phyloP scores from a whole-genome alignment of 2,113 vertebrate species.

The Neomonachus schauinslandi region DNA sequence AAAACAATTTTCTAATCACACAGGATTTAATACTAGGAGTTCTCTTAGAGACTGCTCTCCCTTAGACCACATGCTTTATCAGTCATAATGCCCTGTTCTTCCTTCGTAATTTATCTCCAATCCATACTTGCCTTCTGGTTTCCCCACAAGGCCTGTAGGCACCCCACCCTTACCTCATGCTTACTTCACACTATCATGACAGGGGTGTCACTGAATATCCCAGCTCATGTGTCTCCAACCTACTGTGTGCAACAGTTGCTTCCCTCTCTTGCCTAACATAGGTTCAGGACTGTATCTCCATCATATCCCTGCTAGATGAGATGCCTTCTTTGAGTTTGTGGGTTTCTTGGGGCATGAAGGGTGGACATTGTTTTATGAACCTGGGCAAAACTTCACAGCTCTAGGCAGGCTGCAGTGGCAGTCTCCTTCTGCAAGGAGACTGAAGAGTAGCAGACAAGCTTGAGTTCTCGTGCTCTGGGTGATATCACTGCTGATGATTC shows the following conservation, averaged over 20 bases:
- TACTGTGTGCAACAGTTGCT: neutral
- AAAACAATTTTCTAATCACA: constrained; percentile 5
- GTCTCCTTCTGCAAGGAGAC: neutral
- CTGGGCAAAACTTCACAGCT: neutral
- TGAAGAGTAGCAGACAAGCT: neutral
- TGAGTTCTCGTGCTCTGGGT: neutral
- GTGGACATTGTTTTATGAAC: no score
- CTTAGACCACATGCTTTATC: neutral
- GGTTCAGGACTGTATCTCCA: neutral
- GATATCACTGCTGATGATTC: no score
- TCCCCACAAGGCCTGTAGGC: neutral
- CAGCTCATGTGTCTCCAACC: neutral
- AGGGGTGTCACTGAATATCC: neutral
- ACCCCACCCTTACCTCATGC: neutral
- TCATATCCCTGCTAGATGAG: neutral
- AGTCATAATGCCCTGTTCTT: neutral
- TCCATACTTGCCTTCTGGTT: neutral
- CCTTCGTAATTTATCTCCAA: neutral
- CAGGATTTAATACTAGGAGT: neutral
- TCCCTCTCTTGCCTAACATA: neutral
- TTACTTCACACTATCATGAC: no score
- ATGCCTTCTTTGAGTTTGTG: neutral
- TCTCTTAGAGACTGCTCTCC: neutral
- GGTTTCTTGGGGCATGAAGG: neutral
- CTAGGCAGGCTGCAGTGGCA: neutral